phyloP scores from a whole-genome alignment of 2,888 invertebrate genomes.

The Scaptomyza tumidula region DNA sequence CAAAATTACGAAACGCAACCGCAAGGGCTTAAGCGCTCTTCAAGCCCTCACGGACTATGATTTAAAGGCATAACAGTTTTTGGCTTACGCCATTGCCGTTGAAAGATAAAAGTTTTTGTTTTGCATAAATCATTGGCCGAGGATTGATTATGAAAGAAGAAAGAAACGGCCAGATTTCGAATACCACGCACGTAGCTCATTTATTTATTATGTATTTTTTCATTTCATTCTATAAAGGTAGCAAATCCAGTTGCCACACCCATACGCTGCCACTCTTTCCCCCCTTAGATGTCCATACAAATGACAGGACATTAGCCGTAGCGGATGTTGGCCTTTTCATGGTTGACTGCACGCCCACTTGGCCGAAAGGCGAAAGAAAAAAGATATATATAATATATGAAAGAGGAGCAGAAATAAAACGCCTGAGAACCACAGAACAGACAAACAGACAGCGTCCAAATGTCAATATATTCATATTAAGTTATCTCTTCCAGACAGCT shows the following conservation, averaged over 20 bases:
- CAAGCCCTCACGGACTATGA: slow-evolving; percentile 29
- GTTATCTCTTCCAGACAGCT: slow-evolving; percentile 77
- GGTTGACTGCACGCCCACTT: slow-evolving; percentile 54
- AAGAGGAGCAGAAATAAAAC: slow-evolving; percentile 34
- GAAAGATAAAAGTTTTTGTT: slow-evolving; percentile 34
- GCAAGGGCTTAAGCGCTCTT: slow-evolving; percentile 58
- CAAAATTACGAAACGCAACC: slow-evolving; percentile 66
- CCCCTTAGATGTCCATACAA: slow-evolving; percentile 40
- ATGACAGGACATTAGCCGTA: slow-evolving; percentile 74
- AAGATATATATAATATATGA: slow-evolving; percentile 1
- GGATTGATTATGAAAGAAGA: slow-evolving; percentile 60
- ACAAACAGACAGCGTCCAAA: slow-evolving; percentile 48
- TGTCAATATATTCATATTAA: slow-evolving; percentile 78
- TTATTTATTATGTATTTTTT: slow-evolving; percentile 72
- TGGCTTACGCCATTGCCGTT: slow-evolving; percentile 7
- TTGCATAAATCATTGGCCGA: slow-evolving; percentile 58
- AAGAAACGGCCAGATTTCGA: slow-evolving; percentile 43
- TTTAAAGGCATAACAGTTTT: slow-evolving; percentile 56
- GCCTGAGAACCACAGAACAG: slow-evolving; percentile 28
- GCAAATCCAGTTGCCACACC: slow-evolving; percentile 39
- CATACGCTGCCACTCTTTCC: neutral
- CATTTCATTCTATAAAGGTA: slow-evolving; percentile 59
- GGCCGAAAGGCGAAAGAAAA: slow-evolving; percentile 28
- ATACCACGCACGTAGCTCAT: slow-evolving; percentile 71
- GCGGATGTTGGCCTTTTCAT: slow-evolving; percentile 78